Base-by-base conservation (phyloP, 1,140 invertebrate species). In the Drosophila trapezifrons region DNA sequence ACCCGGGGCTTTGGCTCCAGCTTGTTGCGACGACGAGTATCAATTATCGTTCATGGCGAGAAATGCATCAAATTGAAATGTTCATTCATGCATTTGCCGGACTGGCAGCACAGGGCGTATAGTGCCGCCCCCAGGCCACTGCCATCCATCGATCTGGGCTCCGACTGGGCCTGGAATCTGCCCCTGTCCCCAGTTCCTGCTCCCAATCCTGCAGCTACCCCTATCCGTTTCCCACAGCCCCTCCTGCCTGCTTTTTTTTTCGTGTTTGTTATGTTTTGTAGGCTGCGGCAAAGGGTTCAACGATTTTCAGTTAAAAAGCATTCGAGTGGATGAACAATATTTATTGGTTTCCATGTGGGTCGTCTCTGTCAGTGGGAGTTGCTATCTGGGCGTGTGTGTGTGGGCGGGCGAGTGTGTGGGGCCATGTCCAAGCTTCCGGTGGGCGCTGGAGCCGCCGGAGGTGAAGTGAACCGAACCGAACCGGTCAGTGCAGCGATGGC, bases 281-380 rank as follows among this genome's bases (percentile, higher is more conserved):
- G 71, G 59, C 71, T 80, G 73, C 25, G 79, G 79, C 70, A 83
- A 71, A 89, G 84, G 83, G 80, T 87, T 89, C 83, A 87, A 87
- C 80, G 83, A 55, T 89, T 87, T 87, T 80, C 76, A 83, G 84
- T 87, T 89, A 87, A 87, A 87, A 87, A 83, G 56, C 80, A 87
- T 76, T 87, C 80, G 85, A 87, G 83, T 84, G 83, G 83, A 87
- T 87, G 84, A 87, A 80, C 83, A 89, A 87, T 87, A 87, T 87
- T 87, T 87, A 87, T 87, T 87, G 83, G 80, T 87, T 89, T 89
- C 81, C 76, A 89, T 83, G 76, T 78, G 75, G 49, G 72, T 63
- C 78, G 77, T 64, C 72, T 60, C 51, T 58, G 73, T 59, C 76
- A 71, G 64, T 66, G 51, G 37, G 47, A 62, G 40, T 67, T 17